These are phyloP conservation scores for Apantesis nais DNA, from an alignment of 2,888 invertebrate genomes.

Conservation along the genomic window DNA sequence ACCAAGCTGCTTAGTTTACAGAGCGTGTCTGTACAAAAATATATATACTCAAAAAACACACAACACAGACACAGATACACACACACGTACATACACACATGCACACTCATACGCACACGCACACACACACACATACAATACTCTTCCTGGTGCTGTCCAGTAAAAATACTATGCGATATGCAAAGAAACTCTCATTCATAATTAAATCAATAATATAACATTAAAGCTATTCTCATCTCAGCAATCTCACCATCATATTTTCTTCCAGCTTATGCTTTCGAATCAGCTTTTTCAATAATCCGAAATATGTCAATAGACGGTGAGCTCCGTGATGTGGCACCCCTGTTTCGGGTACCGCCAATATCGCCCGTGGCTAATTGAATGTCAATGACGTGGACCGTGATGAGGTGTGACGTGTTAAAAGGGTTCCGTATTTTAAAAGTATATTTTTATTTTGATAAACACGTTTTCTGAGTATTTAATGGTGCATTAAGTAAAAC, in stretches of 20 bases:
- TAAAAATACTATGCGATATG: neutral
- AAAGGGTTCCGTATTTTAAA: slow-evolving; percentile 44
- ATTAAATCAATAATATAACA: neutral
- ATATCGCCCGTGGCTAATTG: slow-evolving; percentile 56
- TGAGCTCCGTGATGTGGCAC: slow-evolving; percentile 30
- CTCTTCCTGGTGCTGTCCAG: neutral
- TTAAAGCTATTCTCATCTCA: neutral
- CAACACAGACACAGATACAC: too few relatives aligned
- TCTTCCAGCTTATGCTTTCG: slow-evolving; percentile 5
- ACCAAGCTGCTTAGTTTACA: too few relatives aligned
- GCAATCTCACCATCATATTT: neutral
- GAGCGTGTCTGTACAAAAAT: too few relatives aligned
- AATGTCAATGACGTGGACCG: slow-evolving; percentile 56
- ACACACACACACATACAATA: too few relatives aligned
- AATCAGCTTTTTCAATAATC: slow-evolving; percentile 30
- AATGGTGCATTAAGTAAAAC: neutral
- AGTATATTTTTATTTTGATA: slow-evolving; percentile 5
- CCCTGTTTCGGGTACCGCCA: slow-evolving; percentile 41
- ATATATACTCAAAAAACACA: too few relatives aligned
- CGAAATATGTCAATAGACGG: slow-evolving; percentile 33
- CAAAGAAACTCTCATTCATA: neutral
- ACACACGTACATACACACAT: too few relatives aligned
- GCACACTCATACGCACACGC: too few relatives aligned
- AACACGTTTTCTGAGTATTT: neutral
- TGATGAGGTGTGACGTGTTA: slow-evolving; percentile 53